Evolutionary conservation across 2,113 vertebrate species (phyloP), one percentile per base, ranked within the genome.

Genomic region (Nesospiza acunhae): DNA sequence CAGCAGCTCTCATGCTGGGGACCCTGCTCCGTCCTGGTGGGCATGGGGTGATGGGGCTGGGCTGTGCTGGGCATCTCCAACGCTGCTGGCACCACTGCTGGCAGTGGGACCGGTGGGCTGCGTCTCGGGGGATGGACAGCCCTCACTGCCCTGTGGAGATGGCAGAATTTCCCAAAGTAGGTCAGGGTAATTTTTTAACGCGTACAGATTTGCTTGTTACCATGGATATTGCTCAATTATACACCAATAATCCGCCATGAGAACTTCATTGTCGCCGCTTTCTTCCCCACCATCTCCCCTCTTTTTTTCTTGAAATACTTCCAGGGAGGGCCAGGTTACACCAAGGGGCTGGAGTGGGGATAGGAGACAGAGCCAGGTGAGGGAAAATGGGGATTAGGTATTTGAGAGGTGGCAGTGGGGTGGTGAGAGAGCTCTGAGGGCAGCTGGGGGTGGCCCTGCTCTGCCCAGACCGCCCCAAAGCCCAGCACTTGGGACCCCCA

Each of bases 201-300:
- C 5, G 49, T 89, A 70, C 80, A 92, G 93, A 93, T 95, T 96
- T 95, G 72, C 97, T 95, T 67, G 96, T 96, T 97, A 95, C 97
- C 96, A 96, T 97, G 96, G 96, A 94, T 97, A 96, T 97, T 89
- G 88, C 95, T 96, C 96, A 91, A 91, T 97, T 96, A 94, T 93
- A 97, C 77, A 96, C 96, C 94, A 87, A 95, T 97, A 97, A 97
- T 95, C 96, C 63, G 53, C 94, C 88, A 41, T 18, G 93, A 95
- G 95, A 77, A 93, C 93, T 82, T 90, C 73, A 37, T 58, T 88
- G 88, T 95, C 28, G 1, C 74, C 1, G 26, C 77, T 94, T 95
- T 76, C 50, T 64, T 87, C 55, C 11, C 17, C 22, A 7, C 39
- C 3, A 3, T 39, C 67, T 33, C 11, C 21, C 27, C 12, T 10